Percentiles rank a stretch among this genome's conserved stretches.
Evolutionary conservation across 2,113 vertebrate species (phyloP).

Genomic region (Chrysemys picta): DNA sequence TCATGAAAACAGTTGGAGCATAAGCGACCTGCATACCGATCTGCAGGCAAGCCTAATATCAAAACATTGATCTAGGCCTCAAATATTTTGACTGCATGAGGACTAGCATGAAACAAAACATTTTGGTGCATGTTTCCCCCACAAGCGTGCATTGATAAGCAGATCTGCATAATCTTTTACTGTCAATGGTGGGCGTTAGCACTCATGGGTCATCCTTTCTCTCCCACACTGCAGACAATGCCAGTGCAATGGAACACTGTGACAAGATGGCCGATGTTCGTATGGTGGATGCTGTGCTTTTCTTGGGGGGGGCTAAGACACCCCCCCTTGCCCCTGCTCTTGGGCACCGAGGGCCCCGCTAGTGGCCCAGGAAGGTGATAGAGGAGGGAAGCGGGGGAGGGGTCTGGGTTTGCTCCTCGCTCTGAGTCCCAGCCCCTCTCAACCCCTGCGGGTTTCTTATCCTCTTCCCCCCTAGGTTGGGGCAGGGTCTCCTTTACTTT

Average conservation of each 20-base stretch:
- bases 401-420: too few species aligned
- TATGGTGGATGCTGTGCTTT: too few species aligned
- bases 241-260: not conserved
- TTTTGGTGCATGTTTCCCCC: not conserved
- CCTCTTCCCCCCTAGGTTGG: too few species aligned
- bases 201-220: not conserved
- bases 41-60: slow-evolving; percentile 24
- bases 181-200: not conserved
- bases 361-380: too few species aligned
- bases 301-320: too few species aligned
- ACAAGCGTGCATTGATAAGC: not conserved
- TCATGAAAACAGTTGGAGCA: slow-evolving; percentile 40
- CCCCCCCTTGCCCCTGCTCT: too few species aligned
- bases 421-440: too few species aligned
- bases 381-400: too few species aligned
- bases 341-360: too few species aligned
- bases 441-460: too few species aligned
- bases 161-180: not conserved
- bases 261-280: too few species aligned
- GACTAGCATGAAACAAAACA: slow-evolving; percentile 35
- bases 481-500: too few species aligned
- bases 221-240: not conserved
- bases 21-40: slow-evolving; percentile 9
- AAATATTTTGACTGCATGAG: slow-evolving; percentile 16
- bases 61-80: not conserved